Evolutionary conservation across 2,888 invertebrate genomes (phyloP).

Genomic region (Habrosyne pyritoides): DNA sequence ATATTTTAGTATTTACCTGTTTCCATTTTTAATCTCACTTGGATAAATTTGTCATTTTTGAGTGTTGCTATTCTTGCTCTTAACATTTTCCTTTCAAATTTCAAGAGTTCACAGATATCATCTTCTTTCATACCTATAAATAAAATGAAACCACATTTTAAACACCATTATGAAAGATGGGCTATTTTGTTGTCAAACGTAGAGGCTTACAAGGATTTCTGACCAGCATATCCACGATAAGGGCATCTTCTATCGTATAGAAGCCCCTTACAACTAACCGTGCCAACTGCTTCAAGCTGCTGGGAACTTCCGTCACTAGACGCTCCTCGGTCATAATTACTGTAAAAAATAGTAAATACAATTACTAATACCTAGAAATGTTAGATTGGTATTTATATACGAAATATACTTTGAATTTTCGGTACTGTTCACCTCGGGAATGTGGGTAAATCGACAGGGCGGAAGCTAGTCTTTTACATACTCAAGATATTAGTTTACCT

Average conservation of each 20-base stretch:
- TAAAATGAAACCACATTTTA: not conserved
- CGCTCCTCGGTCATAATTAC: slow-evolving; percentile 87
- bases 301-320: slow-evolving; percentile 95
- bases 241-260: slow-evolving; percentile 96
- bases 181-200: not conserved
- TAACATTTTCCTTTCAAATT: slow-evolving; percentile 97
- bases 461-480: no score
- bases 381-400: no score
- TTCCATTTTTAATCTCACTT: slow-evolving; percentile 96
- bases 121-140: slow-evolving; percentile 92
- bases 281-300: slow-evolving; percentile 95
- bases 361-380: no score
- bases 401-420: no score
- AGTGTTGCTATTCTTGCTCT: slow-evolving; percentile 93
- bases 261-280: slow-evolving; percentile 96
- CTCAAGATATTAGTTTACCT: no score
- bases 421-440: no score
- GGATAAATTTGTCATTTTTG: slow-evolving; percentile 96
- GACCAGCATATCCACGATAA: slow-evolving; percentile 97
- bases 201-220: slow-evolving; percentile 92
- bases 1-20: slow-evolving; percentile 84
- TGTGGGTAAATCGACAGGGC: no score
- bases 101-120: slow-evolving; percentile 94
- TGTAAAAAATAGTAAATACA: slow-evolving; percentile 9
- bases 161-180: not conserved